phyloP scores from a whole-genome alignment of 2,113 vertebrate genomes.

The Rutilus rutilus region DNA sequence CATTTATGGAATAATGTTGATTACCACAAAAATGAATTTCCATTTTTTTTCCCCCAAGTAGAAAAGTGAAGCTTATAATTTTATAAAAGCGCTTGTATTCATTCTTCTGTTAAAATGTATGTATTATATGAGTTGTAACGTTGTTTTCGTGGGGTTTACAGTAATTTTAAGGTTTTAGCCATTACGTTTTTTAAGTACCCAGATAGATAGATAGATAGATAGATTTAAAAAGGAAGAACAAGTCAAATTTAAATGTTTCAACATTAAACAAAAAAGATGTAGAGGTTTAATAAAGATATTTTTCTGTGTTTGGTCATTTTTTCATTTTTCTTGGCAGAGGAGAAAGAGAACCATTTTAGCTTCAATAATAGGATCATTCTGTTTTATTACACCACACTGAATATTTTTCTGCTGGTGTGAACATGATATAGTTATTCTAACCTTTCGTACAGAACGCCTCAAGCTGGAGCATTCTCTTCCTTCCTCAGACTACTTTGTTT shows the following conservation, averaged over 20 bases:
- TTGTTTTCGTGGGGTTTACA: too few species aligned
- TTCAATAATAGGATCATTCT: neutral
- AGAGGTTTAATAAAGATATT: constrained; percentile 52
- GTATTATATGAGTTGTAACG: too few species aligned
- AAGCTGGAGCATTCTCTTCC: neutral
- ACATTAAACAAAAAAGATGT: constrained; percentile 53
- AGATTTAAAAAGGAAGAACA: too few species aligned
- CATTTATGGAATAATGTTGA: neutral
- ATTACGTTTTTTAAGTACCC: too few species aligned
- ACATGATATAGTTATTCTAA: constrained; percentile 34
- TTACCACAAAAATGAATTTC: neutral
- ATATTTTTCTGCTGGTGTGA: constrained; percentile 20
- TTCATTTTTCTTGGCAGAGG: neutral
- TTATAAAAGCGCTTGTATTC: too few species aligned
- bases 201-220: too few species aligned
- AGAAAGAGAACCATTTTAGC: neutral
- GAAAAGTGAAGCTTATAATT: too few species aligned
- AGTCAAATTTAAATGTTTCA: constrained; percentile 65
- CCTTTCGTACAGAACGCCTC: constrained; percentile 22
- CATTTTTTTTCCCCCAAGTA: neutral
- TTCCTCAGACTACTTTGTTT: neutral
- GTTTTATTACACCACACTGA: constrained; percentile 16
- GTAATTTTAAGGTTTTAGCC: too few species aligned
- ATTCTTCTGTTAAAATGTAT: too few species aligned
- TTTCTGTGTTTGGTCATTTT: constrained; percentile 45